A percentile compares a stretch with the other conserved stretches of the same genome.
phyloP scores from a whole-genome alignment of 2,888 invertebrate species.

The Crossocerus cetratus region DNA sequence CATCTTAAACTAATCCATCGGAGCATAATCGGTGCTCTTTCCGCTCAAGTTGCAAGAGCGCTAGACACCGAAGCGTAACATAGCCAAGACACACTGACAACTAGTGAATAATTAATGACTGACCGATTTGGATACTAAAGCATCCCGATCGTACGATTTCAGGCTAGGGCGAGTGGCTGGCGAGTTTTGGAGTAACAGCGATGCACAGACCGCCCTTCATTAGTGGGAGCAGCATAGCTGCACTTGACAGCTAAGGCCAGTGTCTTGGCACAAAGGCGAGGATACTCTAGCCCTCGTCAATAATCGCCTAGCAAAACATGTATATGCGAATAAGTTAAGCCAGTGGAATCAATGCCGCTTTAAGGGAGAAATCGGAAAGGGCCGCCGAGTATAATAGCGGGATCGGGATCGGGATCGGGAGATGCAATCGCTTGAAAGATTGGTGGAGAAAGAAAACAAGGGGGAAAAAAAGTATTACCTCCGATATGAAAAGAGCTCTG shows the following conservation, averaged over 20 bases:
- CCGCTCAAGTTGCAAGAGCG: too few species aligned
- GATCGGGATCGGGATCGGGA: too few species aligned
- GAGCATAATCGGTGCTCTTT: too few species aligned
- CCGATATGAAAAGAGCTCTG: conserved; percentile 36
- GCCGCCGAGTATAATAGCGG: too few species aligned
- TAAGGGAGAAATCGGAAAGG: too few species aligned
- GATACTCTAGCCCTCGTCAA: conserved; percentile 41
- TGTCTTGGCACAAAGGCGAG: conserved; percentile 60
- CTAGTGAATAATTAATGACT: conserved; percentile 40
- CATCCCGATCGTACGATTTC: conserved; percentile 39
- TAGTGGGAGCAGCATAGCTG: conserved; percentile 55
- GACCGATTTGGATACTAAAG: conserved; percentile 43
- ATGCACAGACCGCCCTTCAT: conserved; percentile 60
- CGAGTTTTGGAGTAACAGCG: conserved; percentile 50
- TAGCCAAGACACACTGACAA: background rate
- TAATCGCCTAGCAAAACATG: conserved; percentile 47
- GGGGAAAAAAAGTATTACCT: conserved; percentile 36
- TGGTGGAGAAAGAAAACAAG: conserved; percentile 20
- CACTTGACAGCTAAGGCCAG: conserved; percentile 64
- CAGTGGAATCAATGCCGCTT: background rate
- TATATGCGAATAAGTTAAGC: conserved; percentile 12
- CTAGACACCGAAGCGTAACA: too few species aligned
- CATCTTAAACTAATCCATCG: too few species aligned
- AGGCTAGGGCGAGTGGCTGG: conserved; percentile 54
- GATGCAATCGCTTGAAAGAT: background rate